These are phyloP conservation scores for Fragum whitleyi DNA, from an alignment of 2,888 invertebrate species.

Conservation along the genomic window DNA sequence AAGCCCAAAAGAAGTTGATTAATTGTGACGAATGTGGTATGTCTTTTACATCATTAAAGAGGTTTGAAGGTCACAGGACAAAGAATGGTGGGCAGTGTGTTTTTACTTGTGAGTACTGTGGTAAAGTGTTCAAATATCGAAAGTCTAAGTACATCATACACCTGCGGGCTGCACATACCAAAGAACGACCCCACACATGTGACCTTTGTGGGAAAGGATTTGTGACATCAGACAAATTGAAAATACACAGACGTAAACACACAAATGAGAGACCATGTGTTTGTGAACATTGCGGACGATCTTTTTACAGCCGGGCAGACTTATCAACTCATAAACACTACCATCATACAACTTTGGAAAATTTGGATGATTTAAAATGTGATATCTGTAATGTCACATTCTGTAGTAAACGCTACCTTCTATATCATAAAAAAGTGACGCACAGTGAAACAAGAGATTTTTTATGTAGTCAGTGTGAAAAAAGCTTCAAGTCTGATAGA, in stretches of 20 bases:
- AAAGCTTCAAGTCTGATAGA: constrained; percentile 46
- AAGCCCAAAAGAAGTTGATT: constrained; percentile 27
- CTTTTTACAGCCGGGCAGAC: constrained; percentile 45
- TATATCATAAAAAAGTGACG: constrained; percentile 53
- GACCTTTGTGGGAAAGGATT: constrained; percentile 52
- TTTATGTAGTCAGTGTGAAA: constrained; percentile 43
- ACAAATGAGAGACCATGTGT: constrained; percentile 57
- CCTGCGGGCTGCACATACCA: constrained; percentile 46
- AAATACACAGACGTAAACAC: constrained; percentile 49
- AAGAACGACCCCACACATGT: constrained; percentile 51
- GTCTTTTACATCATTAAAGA: constrained; percentile 44
- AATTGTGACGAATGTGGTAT: constrained; percentile 48
- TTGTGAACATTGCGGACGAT: constrained; percentile 54
- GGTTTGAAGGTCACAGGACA: constrained; percentile 43
- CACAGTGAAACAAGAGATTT: constrained; percentile 46
- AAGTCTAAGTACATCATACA: constrained; percentile 46
- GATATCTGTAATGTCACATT: constrained; percentile 47
- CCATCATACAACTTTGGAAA: constrained; percentile 37
- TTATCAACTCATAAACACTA: constrained; percentile 48
- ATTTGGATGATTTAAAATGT: constrained; percentile 34
- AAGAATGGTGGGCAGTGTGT: constrained; percentile 53
- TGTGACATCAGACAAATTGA: constrained; percentile 55
- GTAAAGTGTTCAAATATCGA: constrained; percentile 46
- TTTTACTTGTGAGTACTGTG: constrained; percentile 50
- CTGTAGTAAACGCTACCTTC: constrained; percentile 49